These are phyloP conservation scores for Peromyscus maniculatus DNA, from an alignment of 2,113 vertebrate species.

Conservation along the genomic window DNA sequence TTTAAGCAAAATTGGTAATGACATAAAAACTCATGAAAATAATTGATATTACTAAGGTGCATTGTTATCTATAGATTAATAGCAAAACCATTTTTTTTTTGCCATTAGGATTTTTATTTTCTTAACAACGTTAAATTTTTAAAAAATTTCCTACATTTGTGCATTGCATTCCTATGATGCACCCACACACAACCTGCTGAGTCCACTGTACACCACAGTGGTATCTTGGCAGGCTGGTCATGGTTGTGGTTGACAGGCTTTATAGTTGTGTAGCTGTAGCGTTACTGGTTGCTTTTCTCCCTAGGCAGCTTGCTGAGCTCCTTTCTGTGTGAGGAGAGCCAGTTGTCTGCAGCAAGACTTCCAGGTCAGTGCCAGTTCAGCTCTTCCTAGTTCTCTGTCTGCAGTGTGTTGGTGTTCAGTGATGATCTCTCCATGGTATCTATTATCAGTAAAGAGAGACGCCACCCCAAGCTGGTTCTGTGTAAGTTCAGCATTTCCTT, in stretches of 20 bases:
- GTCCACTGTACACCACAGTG: not conserved
- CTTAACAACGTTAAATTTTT: not conserved
- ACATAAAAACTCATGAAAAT: not conserved
- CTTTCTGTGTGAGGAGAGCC: not conserved
- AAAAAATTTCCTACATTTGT: not conserved
- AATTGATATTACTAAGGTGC: not conserved
- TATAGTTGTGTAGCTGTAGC: no score
- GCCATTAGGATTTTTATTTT: no score
- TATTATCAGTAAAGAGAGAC: not conserved
- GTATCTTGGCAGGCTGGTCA: not conserved
- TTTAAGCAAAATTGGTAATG: slow-evolving; percentile 27
- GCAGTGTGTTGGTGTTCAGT: not conserved
- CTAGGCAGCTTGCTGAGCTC: not conserved
- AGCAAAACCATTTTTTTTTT: not conserved
- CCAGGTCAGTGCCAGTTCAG: not conserved
- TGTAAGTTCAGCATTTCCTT: not conserved
- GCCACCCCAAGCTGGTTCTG: not conserved
- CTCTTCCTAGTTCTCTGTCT: not conserved
- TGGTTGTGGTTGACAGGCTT: not conserved
- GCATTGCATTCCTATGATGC: not conserved
- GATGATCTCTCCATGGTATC: not conserved
- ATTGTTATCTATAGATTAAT: not conserved
- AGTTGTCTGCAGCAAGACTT: not conserved
- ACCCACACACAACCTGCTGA: not conserved
- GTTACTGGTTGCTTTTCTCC: not conserved